Evolutionary conservation across 2,888 invertebrate species (phyloP), one percentile per base, ranked within the genome.

Genomic region (Cacoxenus indagator): DNA sequence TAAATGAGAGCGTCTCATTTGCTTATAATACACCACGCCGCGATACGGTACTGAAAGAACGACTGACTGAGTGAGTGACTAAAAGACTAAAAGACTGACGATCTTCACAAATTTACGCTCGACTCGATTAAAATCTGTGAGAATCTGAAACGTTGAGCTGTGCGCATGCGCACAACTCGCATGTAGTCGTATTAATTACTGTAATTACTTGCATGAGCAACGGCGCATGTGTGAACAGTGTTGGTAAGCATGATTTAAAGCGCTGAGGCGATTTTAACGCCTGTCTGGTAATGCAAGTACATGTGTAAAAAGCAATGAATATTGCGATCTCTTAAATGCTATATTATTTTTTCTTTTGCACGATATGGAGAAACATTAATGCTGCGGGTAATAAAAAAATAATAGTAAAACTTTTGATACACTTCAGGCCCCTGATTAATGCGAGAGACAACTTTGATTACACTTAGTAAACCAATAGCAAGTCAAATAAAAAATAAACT

Each of bases 401-500:
- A 37, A 37, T n/a, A n/a, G n/a, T n/a, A n/a, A n/a, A 43, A 43
- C n/a, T 8, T 43, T 2, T 43, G 3, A 43, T 14, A 43, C 1
- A 43, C n/a, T 9, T 14, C 1, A 1, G 11, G 26, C 27, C 3
- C 11, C n/a, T n/a, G 11, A 14, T 37, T 22, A 43, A 61, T 19
- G 11, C 11, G 17, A 19, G 17, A 48, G 4, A 4, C 48, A n/a
- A 22, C 3, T 22, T 19, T 48, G 22, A 19, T 22, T 22, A 17
- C 17, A 4, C 22, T 67, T 74, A 66, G 31, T 61, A 59, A 31
- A 55, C 61, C 48, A 55, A n/a, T n/a, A 17, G 48, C 61, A 24
- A 55, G 61, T 51, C 19, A 77, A 76, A 80, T 79, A 37, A 19
- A 43, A 61, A 43, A 6, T 17, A n/a, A 19, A 11, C 9, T 19